These are phyloP conservation scores for Pseudocheirus occidentalis DNA, from an alignment of 2,797 vertebrate genomes.

Conservation along the genomic window DNA sequence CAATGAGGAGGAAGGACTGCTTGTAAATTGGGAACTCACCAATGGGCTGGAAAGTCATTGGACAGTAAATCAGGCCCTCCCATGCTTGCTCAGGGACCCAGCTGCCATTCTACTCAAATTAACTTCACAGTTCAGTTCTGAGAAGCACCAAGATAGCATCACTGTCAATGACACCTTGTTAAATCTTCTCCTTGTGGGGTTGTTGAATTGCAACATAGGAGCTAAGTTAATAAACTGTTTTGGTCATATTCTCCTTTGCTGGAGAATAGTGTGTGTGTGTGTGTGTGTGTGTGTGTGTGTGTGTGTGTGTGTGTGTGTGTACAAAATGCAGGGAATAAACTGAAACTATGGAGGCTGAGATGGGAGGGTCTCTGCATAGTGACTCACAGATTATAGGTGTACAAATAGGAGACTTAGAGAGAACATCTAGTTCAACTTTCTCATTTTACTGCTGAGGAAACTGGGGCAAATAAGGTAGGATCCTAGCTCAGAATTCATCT, in stretches of 20 bases:
- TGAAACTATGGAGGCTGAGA: neutral
- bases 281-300: neutral
- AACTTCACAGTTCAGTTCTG: neutral
- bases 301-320: neutral
- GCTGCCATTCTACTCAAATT: neutral
- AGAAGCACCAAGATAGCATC: neutral
- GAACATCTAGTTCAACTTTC: neutral
- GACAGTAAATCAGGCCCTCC: neutral
- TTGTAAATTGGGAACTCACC: neutral
- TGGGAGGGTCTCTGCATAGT: neutral
- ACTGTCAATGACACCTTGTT: neutral
- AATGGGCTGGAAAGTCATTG: neutral
- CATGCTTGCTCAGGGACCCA: neutral
- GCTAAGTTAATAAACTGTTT: neutral
- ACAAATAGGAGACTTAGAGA: neutral
- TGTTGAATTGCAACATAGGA: neutral
- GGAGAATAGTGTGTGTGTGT: neutral
- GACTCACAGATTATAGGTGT: neutral
- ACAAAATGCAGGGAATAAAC: neutral
- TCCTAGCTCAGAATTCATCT: neutral
- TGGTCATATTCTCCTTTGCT: neutral
- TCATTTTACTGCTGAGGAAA: neutral
- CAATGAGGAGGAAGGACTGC: accelerated
- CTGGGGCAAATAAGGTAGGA: neutral
- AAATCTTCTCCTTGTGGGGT: neutral